Base-by-base conservation (phyloP, 2,113 vertebrate genomes). In the Fukomys damarensis region DNA sequence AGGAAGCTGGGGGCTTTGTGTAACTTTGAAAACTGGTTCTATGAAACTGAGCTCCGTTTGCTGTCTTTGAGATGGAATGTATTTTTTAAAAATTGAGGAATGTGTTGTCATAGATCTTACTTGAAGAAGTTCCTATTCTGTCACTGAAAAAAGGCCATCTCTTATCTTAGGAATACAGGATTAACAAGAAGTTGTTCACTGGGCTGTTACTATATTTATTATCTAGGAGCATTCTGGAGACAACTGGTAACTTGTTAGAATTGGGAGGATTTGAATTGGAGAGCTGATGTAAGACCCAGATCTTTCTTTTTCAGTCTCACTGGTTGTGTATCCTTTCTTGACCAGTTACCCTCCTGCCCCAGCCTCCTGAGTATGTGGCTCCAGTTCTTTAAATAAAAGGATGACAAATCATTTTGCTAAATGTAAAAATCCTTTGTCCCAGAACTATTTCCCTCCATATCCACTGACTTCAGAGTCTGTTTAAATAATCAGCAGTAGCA, bases 61-160 rank as follows among this genome's bases (percentile, higher is more conserved):
- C 90, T 96, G 46, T 80, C 95, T 85, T 80, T 96, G 58, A 96
- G 52, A 91, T 94, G 38, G 96, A 97, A 81, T 94, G 46, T 35
- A 79, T 93, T n/a, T n/a, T n/a, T n/a, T 98, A 91, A 96, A 95
- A 90, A 80, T 70, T 17, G 72, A 96, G 28, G 65, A 56, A 96
- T 88, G 43, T 93, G 6, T 1, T 85, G 26, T 96, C 88, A 81
- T 70, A 0, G 3, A 89, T 56, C 65, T 96, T 91, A 86, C 89
- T 94, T 46, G 28, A 80, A 72, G 10, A 95, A 35, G 28, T 74
- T 91, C 93, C 96, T 86, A 94, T 32, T 77, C 22, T 58, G 63
- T 72, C 22, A 46, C 43, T 92, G 38, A 81, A 79, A 89, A 94
- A 82, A 68, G 46, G 30, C 30, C n/a, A 52, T 58, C 46, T 94